Conservation (phyloP, 2,113 vertebrate species). For the Aix galericulata region DNA sequence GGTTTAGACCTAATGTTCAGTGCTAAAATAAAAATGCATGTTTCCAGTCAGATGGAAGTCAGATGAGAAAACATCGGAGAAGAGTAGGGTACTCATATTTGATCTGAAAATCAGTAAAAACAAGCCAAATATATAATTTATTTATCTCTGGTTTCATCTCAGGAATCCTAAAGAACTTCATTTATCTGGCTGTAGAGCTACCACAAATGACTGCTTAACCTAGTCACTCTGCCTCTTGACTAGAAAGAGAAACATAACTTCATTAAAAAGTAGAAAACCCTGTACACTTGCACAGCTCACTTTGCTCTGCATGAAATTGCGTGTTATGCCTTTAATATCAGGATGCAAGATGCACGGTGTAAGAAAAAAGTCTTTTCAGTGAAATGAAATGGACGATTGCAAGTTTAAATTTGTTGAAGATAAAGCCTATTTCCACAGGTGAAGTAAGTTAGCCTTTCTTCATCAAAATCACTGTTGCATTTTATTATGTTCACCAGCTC, state of each 20-base stretch:
- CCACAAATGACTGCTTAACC: background rate
- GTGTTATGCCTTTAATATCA: background rate
- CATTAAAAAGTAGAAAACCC: background rate
- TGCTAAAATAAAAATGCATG: background rate
- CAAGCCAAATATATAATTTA: background rate
- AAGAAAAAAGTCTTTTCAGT: background rate
- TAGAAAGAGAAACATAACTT: background rate
- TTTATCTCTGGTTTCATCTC: background rate
- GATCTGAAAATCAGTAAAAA: background rate
- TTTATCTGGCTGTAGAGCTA: background rate
- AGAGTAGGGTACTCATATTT: background rate
- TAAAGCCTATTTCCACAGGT: background rate
- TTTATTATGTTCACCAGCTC: background rate
- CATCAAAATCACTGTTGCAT: conserved; percentile 25
- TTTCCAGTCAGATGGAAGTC: background rate
- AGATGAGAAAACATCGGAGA: background rate
- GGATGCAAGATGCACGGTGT: background rate
- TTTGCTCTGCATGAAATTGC: background rate
- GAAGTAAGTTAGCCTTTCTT: background rate
- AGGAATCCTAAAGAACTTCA: background rate
- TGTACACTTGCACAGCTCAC: background rate
- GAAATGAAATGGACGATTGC: background rate
- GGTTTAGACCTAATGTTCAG: background rate
- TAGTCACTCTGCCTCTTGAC: background rate
- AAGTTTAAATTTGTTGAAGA: background rate